These are phyloP conservation scores for Choreutis nemorana DNA, from an alignment of 2,888 invertebrate genomes.

Conservation along the genomic window DNA sequence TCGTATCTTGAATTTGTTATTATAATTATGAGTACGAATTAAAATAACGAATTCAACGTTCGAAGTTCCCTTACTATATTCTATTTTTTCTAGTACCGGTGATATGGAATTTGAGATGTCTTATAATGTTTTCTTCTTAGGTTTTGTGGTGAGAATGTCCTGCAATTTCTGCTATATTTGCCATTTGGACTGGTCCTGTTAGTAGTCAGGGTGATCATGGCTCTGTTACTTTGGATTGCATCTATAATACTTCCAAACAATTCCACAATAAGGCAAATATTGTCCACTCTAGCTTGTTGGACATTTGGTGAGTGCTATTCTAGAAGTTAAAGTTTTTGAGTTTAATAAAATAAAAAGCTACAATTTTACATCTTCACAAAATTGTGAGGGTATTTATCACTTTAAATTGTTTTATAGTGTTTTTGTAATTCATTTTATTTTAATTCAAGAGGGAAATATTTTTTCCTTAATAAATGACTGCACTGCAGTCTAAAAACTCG, in stretches of 20 bases:
- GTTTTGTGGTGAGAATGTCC: conserved; percentile 58
- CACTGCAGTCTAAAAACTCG: too few species aligned
- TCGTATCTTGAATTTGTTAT: conserved; percentile 3
- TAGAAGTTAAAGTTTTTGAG: conserved; percentile 3
- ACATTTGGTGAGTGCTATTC: conserved; percentile 54
- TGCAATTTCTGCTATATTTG: conserved; percentile 61
- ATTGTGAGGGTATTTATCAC: too few species aligned
- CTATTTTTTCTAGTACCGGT: too few species aligned
- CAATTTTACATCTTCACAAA: too few species aligned
- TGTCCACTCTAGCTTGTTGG: conserved; percentile 66
- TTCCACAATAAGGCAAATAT: conserved; percentile 56
- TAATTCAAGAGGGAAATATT: too few species aligned
- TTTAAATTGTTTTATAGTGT: too few species aligned
- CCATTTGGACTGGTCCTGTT: conserved; percentile 65
- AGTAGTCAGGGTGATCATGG: conserved; percentile 53
- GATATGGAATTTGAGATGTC: conserved; percentile 1
- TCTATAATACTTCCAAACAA: conserved; percentile 67
- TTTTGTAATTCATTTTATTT: too few species aligned
- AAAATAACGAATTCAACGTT: too few species aligned
- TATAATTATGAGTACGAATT: conserved; percentile 1
- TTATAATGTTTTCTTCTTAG: conserved; percentile 37
- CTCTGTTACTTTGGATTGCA: conserved; percentile 60
- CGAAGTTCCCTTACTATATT: too few species aligned
- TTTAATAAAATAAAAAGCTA: too few species aligned
- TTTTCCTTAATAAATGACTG: too few species aligned